Base-by-base conservation (phyloP, 1,140 invertebrate species). In the Penaeus chinensis region DNA sequence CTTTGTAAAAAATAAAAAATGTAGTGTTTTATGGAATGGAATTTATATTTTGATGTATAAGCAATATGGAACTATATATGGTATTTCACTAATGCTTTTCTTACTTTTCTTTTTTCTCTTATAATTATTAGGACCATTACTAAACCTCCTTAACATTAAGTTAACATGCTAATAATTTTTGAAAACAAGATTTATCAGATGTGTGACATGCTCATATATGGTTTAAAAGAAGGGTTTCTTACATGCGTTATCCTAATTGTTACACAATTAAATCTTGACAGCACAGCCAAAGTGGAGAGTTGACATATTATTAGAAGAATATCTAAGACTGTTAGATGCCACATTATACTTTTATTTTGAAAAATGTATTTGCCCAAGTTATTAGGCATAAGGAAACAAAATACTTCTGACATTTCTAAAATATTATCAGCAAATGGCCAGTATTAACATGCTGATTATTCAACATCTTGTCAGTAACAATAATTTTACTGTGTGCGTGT, bases 1-100 rank as follows among this genome's bases (percentile, higher is more conserved):
- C 76, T 78, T 65, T 79, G 84, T 85, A 78, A 61, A 85, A 24
- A 32, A 79, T 77, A 65, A 54, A 54, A 32, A 54, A 54, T 13
- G 54, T 85, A 78, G 61, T 85, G 62, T 77, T 65, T 78, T 79
- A 65, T 78, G 62, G n/a, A 63, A 74, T 24, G 47, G 82, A 74
- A 83, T 74, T 60, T 74, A n/a, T 79, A 60, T 47, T n/a, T 81
- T 63, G 47, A 32, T 82, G 47, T 82, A 54, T 63, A 86, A 81
- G 85, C 85, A 86, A 86, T 86, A 86, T 86, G 60, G 66, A 86
- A 79, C 79, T 27, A 20, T 81, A 86, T 77, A 74, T 86, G 65
- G 77, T 69, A 81, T 74, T 86, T 32, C 61, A 74, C 20, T 86
- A 86, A 74, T 42, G 65, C 54, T 81, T 86, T 18, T 74, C 79